A percentile compares a stretch with the other conserved stretches of the same genome.
Conservation (phyloP, 2,113 vertebrate genomes). For the Psittacus erithacus region DNA sequence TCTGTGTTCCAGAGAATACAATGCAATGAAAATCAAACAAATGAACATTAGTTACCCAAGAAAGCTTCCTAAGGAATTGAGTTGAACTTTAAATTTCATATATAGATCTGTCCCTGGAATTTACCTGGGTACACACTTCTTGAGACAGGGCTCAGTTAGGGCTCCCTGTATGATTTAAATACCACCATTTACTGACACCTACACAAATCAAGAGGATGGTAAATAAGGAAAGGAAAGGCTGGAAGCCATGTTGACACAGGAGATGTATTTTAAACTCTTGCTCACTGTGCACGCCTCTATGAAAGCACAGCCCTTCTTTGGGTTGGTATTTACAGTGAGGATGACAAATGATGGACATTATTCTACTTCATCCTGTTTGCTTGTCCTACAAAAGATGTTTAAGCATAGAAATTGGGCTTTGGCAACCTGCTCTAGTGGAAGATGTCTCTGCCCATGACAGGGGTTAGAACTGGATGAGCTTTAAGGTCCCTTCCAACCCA, state of each 20-base stretch:
- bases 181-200: not conserved
- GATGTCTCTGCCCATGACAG: not conserved
- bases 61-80: not conserved
- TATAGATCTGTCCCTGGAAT: not conserved
- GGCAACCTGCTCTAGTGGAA: not conserved
- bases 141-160: not conserved
- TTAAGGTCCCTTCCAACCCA: not conserved
- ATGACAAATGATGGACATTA: not conserved
- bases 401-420: not conserved
- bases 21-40: not conserved
- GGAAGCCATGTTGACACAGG: not conserved
- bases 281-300: not conserved
- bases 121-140: accelerated
- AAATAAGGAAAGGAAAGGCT: not conserved
- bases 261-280: not conserved
- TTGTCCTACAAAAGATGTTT: not conserved
- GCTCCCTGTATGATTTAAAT: not conserved
- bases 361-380: not conserved
- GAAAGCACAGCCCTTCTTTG: not conserved
- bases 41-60: not conserved
- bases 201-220: not conserved
- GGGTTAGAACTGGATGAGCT: not conserved
- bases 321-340: not conserved
- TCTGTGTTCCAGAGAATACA: not conserved
- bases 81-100: not conserved